Evolutionary conservation across 2,113 vertebrate species (phyloP), one percentile per base, ranked within the genome.

Genomic region (Microtus ochrogaster): DNA sequence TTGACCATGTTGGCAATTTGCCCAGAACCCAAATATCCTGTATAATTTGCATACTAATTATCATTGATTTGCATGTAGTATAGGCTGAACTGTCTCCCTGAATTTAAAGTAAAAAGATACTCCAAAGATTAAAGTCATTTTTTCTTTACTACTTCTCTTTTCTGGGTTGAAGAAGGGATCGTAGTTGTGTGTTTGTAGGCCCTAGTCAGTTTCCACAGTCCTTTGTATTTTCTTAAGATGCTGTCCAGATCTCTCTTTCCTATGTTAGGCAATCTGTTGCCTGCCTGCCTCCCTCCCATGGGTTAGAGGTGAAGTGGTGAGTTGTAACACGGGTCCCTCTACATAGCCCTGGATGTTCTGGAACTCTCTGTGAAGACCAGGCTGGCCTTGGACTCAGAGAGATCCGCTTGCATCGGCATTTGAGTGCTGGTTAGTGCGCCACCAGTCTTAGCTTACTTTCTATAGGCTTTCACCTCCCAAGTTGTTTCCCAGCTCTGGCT

Each of bases 41-140:
- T 95, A 16, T 97, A 96, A 97, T 97, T 94, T 97, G 94, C 95
- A 79, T 96, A 86, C 88, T 97, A 96, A 96, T 95, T 92, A 91
- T 85, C 44, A 41, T 91, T 83, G 66, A 85, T 96, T 97, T 95
- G 91, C 91, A 93, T 96, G 88, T n/a, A 92, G 84, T 95, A 72
- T 93, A 94, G 92, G 74, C 55, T 89, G 58, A 90, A 90, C 49
- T 88, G 47, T 85, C 72, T 97, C 85, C 90, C 72, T 97, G 73
- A 95, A 82, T 90, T 96, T 94, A 85, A 97, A 95, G 49, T 79
- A 70, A 92, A 92, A 84, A 72, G 47, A 85, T 24, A 11, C 19
- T 94, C 0, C 9, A 78, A 95, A 83, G 55, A 91, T n/a, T 87
- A 82, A 94, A 94, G 39, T 33, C 61, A 47, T 76, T 93, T 86